Evolutionary conservation across 2,113 vertebrate genomes (phyloP), one percentile per base, ranked within the genome.

Genomic region (Brachyistius frenatus): DNA sequence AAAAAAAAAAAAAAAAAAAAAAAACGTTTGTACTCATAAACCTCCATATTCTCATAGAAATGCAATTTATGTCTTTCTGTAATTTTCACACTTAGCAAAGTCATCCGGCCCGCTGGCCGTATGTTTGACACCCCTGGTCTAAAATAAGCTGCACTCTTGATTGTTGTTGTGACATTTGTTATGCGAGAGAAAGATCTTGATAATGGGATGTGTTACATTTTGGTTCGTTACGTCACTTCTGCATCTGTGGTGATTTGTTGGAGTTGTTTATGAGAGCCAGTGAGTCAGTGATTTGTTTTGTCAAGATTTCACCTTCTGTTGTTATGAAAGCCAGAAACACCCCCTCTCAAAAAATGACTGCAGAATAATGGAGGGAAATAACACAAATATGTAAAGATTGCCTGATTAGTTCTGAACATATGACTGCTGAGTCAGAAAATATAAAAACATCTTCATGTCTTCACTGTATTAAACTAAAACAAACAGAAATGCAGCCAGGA

Each of bases 291-390:
- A 87, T 47, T 23, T 55, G 72, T 74, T 62, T 63, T 77, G 73
- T 80, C 64, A 63, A 32, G 31, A 50, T 56, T 32, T 76, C 65
- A 80, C 79, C 76, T 71, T 86, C 84, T 89, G 71, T 16, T 77
- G 71, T 70, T 32, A 36, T 54, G 60, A 70, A 74, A 63, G 65
- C 78, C 67, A 84, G 55, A 54, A 81, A 75, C 70, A 2, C 77
- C 53, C n/a, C 50, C 60, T 77, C 73, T 63, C n/a, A 73, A 7
- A 36, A 55, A 47, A 15, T n/a, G 70, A 46, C 33, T 52, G 49
- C 44, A 52, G 65, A 73, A 82, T 39, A 74, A 71, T 64, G 10
- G 44, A 83, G 31, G 46, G 67, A 50, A 47, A 3, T 64, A 10
- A 50, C 55, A 44, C 52, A 68, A 50, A 58, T 23, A 36, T 65